phyloP scores from a whole-genome alignment of 1,140 invertebrate genomes.

The Meloidogyne exigua region DNA sequence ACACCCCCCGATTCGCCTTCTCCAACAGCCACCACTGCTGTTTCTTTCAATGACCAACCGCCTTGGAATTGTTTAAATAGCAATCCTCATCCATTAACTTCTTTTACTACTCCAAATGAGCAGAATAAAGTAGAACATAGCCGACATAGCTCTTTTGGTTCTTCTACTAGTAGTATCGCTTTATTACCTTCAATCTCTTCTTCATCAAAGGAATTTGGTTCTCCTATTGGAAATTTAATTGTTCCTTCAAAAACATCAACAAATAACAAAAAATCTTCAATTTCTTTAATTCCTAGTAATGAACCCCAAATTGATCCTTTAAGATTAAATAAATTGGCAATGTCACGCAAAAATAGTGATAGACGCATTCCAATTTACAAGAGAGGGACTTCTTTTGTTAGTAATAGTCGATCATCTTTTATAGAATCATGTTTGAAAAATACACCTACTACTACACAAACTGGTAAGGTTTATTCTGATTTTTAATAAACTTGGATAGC shows the following conservation, averaged over 20 bases:
- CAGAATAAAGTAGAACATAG: background rate
- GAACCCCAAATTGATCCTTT: background rate
- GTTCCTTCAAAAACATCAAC: background rate
- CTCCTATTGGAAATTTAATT: background rate
- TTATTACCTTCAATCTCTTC: background rate
- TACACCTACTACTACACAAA: background rate
- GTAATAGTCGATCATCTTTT: background rate
- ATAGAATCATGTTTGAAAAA: background rate
- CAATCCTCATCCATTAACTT: background rate
- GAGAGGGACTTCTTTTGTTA: background rate
- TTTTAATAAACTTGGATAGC: no score
- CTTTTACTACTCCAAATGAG: background rate
- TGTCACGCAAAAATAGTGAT: background rate
- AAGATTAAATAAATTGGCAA: background rate
- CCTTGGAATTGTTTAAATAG: background rate
- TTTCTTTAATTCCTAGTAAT: background rate
- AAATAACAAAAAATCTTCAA: background rate
- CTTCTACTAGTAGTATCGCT: background rate
- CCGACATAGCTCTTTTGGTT: background rate
- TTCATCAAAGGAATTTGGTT: background rate
- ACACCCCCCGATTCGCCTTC: constrained; percentile 39
- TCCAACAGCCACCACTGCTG: background rate
- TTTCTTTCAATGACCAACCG: background rate
- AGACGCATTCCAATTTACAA: constrained; percentile 1
- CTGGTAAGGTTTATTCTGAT: background rate